These are phyloP conservation scores for Mungos mungo DNA, from an alignment of 2,113 vertebrate genomes.

Conservation along the genomic window DNA sequence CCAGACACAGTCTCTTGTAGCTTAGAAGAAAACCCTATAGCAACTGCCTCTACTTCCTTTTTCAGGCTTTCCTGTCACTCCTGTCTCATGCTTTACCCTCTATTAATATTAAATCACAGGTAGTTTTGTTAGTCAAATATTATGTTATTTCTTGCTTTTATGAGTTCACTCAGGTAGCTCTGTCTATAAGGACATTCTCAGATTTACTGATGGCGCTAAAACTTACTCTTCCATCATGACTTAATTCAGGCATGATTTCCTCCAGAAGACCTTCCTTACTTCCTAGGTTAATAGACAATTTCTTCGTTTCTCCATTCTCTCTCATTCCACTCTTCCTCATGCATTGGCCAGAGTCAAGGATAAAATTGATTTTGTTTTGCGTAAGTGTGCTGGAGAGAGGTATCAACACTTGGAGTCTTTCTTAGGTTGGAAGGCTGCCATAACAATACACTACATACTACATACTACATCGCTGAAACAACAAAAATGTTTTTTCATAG, in stretches of 20 bases:
- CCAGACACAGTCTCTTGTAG: background rate
- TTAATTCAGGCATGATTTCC: background rate
- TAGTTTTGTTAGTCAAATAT: background rate
- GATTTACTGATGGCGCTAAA: background rate
- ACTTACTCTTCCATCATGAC: background rate
- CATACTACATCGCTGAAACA: background rate
- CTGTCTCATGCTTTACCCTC: background rate
- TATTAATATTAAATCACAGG: background rate
- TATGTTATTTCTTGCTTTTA: background rate
- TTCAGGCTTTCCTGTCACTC: background rate
- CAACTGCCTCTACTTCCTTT: background rate
- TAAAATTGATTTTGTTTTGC: background rate
- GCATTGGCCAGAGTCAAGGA: background rate
- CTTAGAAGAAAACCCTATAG: background rate
- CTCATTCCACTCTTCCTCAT: background rate
- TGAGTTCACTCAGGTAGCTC: background rate
- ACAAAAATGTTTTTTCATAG: background rate
- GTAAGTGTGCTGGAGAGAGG: background rate
- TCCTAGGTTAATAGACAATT: background rate
- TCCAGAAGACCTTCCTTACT: background rate
- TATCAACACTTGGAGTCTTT: background rate
- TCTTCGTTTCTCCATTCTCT: background rate
- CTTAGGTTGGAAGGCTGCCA: background rate
- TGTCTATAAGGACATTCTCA: background rate
- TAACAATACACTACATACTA: background rate